These are phyloP conservation scores for Centrocercus urophasianus DNA, from an alignment of 2,113 vertebrate genomes.

Conservation along the genomic window DNA sequence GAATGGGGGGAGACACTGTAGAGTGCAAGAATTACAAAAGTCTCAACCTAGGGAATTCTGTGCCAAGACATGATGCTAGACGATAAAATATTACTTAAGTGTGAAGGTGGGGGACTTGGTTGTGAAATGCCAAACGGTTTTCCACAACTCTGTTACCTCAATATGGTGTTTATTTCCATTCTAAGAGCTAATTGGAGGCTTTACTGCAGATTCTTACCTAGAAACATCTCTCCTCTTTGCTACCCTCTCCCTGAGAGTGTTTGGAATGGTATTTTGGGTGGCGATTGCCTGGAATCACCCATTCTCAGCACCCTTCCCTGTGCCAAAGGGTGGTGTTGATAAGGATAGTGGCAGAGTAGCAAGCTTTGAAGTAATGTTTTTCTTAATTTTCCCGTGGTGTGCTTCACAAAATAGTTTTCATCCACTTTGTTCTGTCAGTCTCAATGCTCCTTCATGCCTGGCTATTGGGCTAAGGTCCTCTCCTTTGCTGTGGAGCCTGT, in stretches of 20 bases:
- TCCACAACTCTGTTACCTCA: neutral
- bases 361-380: neutral
- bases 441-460: neutral
- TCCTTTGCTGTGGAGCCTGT: neutral
- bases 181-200: neutral
- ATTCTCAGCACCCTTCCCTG: neutral
- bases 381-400: neutral
- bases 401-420: neutral
- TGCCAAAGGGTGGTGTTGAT: neutral
- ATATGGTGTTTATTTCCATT: neutral
- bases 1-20: conserved; percentile 11
- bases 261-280: neutral
- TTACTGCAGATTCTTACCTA: neutral
- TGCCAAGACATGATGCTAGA: conserved; percentile 61
- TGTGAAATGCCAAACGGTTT: conserved; percentile 36
- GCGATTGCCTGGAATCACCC: neutral
- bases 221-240: neutral
- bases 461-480: rapidly evolving
- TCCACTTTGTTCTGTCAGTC: neutral
- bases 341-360: neutral
- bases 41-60: conserved; percentile 22
- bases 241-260: neutral
- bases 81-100: conserved; percentile 46
- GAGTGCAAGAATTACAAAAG: conserved; percentile 65
- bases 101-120: conserved; percentile 50